Evolutionary conservation across 2,113 vertebrate genomes (phyloP).

Genomic region (Symphodus melops): DNA sequence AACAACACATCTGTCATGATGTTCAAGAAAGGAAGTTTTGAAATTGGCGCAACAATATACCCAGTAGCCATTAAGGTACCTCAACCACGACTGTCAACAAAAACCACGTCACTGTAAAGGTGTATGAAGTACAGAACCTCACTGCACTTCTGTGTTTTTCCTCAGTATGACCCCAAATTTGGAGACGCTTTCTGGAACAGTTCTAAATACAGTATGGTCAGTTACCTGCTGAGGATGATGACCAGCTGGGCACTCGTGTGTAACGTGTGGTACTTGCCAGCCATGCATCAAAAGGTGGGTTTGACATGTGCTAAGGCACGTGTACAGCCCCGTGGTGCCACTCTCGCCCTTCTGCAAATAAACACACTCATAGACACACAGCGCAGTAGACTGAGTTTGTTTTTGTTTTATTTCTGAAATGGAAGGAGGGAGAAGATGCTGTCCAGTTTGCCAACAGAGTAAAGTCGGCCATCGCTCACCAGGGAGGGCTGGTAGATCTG

Average conservation of each 20-base stretch:
- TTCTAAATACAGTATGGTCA: conserved; percentile 93
- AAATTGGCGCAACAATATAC: conserved; percentile 95
- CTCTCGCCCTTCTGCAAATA: background rate
- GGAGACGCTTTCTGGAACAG: conserved; percentile 99
- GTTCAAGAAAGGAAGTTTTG: conserved; percentile 99
- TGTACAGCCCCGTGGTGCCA: background rate
- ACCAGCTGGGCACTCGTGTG: conserved; percentile 99
- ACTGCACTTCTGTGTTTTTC: background rate
- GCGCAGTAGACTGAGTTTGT: background rate
- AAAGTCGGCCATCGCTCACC: conserved; percentile 91
- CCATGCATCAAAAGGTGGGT: conserved; percentile 92
- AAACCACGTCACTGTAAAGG: background rate
- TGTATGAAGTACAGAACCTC: background rate
- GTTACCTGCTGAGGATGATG: conserved; percentile 95
- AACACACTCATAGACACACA: background rate
- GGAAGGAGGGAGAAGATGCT: conserved; percentile 92
- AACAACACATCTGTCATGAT: conserved; percentile 99
- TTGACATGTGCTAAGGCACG: background rate
- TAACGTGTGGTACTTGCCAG: conserved; percentile 95
- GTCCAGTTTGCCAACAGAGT: conserved; percentile 97
- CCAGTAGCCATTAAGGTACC: conserved; percentile 92
- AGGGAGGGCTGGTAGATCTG: conserved; percentile 94
- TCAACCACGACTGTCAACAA: background rate
- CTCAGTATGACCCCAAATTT: conserved; percentile 95
- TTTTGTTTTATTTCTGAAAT: conserved; percentile 30